Evolutionary conservation across 2,888 invertebrate genomes (phyloP), one percentile per base, ranked within the genome.

Genomic region (Spodoptera littoralis): DNA sequence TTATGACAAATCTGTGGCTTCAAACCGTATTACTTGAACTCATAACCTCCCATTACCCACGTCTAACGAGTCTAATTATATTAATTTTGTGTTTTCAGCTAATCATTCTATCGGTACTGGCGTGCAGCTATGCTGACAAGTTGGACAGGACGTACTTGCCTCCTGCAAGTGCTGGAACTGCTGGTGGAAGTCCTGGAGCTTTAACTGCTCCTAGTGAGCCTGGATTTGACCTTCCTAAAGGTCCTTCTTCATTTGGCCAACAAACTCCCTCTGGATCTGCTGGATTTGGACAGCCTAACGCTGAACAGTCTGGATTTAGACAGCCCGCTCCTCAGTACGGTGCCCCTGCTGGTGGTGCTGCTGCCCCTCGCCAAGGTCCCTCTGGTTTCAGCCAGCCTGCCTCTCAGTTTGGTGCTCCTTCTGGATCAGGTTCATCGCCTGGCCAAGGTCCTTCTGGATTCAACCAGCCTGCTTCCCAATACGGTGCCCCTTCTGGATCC

Each of bases 71-170:
- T 27, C 11, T 70, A 72, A 71, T 62, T 60, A 47, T 63, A 57
- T 36, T 55, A 11, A 53, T 70, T 73, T 54, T 24, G 4, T 60
- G 13, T 66, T 92, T 90, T 60, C 92, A 94, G 94, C 73, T 94
- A 68, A 78, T 94, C 80, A 79, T 93, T 63, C 71, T 93, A 83
- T 88, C 92, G 56, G 77, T 94, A 70, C 79, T 93, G 87, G 92
- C 92, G 56, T 90, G 81, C 80, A 85, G 90, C 82, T 90, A 90
- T 88, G 93, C 91, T 69, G 94, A 87, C 64, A 94, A 94, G 72
- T 80, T 94, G 73, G 94, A 94, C 76, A 87, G 93, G 73, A 89
- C 91, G 8, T 94, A 94, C 78, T 86, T 94, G 27, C 94, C 94
- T 47, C 94, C 94, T n/a, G 82, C 86, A 24, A 88, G 82, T 54